Evolutionary conservation across 2,888 invertebrate species (phyloP), one percentile per base, ranked within the genome.

Genomic region (Kuschelorhynchus macadamiae): DNA sequence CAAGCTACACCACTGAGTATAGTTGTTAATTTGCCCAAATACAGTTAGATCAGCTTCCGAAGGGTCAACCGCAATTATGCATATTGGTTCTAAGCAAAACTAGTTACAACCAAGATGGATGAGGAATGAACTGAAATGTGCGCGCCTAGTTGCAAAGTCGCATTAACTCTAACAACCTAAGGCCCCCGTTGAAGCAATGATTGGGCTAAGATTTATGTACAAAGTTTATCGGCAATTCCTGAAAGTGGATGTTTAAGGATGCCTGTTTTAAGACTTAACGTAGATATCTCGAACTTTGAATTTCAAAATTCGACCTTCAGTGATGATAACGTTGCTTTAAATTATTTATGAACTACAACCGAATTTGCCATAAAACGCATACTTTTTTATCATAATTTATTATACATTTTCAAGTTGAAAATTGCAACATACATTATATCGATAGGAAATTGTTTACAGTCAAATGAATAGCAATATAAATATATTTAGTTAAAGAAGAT

Each of bases 41-140:
- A 12, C n/a, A 36, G 11, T 36, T 36, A 11, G 11, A 36, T 36
- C 36, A 11, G 70, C 73, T 74, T 73, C 69, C 72, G 65, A 57
- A 63, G 66, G 63, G 60, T 67, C 30, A n/a, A 56, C 65, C 66
- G 61, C 69, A 64, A 57, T 64, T 64, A 64, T 64, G 64, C 64
- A 64, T 47, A 64, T 64, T 39, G 49, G 50, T 49, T 57, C 33
- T 49, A 21, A 32, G 56, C 53, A 46, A 55, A 64, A 64, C 56
- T 56, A 56, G 33, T 64, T 55, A 47, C 41, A 50, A 46, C 41
- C 32, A 59, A 59, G 59, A 65, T 44, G 50, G 65, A 65, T 65
- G 57, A 17, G 49, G 41, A 50, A 49, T 52, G 52, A 52, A 33
- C 44, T 11, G 16, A 53, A 53, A 53, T 56, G 36, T 16, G 33